Base-by-base conservation (phyloP, 1,140 invertebrate genomes). In the Zaprionus inermis region DNA sequence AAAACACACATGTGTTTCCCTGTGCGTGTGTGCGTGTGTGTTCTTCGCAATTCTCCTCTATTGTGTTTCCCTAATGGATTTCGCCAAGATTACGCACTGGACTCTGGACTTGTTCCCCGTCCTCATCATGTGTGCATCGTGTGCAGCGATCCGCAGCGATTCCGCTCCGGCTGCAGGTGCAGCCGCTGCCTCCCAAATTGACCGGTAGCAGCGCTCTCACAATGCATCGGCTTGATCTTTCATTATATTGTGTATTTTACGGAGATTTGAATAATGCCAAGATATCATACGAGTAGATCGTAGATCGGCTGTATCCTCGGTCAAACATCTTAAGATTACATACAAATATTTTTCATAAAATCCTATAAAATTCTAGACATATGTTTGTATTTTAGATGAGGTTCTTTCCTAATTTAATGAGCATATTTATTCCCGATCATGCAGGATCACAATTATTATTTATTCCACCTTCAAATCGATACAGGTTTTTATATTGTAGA, bases 11-110 rank as follows among this genome's bases (percentile, higher is more conserved):
- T 38, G 11, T 24, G 36, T 36, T 5, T 5, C 0, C 12, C 34
- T 36, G 1, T 52, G 3, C 9, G 28, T 56, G 9, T 56, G 51
- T 46, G 18, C 44, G n/a, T 63, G 46, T 52, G 44, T 52, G 46
- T 22, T 28, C 28, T 16, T 28, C n/a, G 32, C 56, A 58, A 22
- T 52, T 28, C 22, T 63, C 32, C 14, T 28, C 32, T 38, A 24
- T 72, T 72, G 32, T 72, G 24, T 72, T 36, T 3, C 5, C 30
- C 3, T 34, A 58, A 52, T 38, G 44, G 41, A 68, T 68, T 51
- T 52, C 20, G 46, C 10, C 28, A 12, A 41, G 58, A 55, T 44
- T 59, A 41, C 11, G 5, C 30, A 38, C 68, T 41, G 60, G 51
- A 72, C 54, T 44, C 68, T 41, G 60, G 51, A 72, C 54, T 44